A percentile compares a stretch with the other conserved stretches of the same genome.
phyloP scores from a whole-genome alignment of 2,888 invertebrate genomes.

The Xanthia icteritia region DNA sequence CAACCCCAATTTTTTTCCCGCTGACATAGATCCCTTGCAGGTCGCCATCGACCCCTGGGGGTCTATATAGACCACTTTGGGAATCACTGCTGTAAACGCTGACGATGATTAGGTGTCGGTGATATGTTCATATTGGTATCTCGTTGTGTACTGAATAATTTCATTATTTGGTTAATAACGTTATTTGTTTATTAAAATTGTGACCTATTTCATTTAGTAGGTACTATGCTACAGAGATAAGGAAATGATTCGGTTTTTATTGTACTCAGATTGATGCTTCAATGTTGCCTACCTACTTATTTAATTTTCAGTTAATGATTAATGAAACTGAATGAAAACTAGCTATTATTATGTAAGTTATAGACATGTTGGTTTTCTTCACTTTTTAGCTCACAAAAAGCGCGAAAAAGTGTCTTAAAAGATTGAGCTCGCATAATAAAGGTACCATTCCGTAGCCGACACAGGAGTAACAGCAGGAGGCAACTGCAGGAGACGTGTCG shows the following conservation, averaged over 20 bases:
- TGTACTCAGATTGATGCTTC: not conserved
- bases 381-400: not conserved
- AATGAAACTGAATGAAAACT: not conserved
- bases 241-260: not conserved
- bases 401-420: no score
- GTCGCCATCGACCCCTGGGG: no score
- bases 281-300: not conserved
- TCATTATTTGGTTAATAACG: not conserved
- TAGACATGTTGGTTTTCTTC: not conserved
- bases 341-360: not conserved
- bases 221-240: constrained; percentile 10
- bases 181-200: constrained; percentile 14
- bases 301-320: not conserved
- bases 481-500: no score
- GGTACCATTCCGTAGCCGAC: no score
- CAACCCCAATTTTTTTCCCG: no score
- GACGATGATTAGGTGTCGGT: no score
- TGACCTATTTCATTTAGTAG: constrained; percentile 18
- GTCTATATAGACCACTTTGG: no score
- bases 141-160: not conserved
- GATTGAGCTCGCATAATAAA: no score
- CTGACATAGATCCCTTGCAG: no score
- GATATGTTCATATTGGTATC: constrained; percentile 1
- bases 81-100: no score
- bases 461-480: no score